Conservation (phyloP, 2,888 invertebrate species). For the Miltochrista miniata region DNA sequence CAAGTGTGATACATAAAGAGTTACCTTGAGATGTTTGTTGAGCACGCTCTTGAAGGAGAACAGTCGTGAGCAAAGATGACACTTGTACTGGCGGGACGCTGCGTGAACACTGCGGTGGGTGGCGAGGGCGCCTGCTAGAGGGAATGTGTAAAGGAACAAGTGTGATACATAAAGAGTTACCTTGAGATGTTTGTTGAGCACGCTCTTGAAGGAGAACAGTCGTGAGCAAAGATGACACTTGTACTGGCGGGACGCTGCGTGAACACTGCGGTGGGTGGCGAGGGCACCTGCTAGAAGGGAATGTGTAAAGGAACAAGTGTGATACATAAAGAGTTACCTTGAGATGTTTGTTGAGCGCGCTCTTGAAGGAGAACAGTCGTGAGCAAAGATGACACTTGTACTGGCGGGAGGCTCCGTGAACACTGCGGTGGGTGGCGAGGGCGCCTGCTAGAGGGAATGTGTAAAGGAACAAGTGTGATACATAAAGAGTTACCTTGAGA, state of each 20-base stretch:
- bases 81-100: slow-evolving; percentile 15
- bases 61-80: slow-evolving; percentile 32
- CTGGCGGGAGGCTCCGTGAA: background rate
- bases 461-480: no score
- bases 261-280: background rate
- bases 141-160: background rate
- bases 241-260: background rate
- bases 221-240: background rate
- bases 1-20: background rate
- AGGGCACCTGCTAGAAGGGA: no score
- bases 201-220: background rate
- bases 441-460: no score
- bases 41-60: slow-evolving; percentile 41
- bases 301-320: background rate
- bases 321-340: background rate
- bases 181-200: background rate
- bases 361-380: background rate
- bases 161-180: background rate
- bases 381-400: background rate
- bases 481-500: slow-evolving; percentile 47
- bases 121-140: slow-evolving; percentile 26
- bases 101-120: slow-evolving; percentile 31
- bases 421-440: background rate
- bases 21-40: slow-evolving; percentile 47
- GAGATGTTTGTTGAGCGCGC: background rate